phyloP scores from a whole-genome alignment of 2,113 vertebrate genomes.

The Corythornis madagascariensis region DNA sequence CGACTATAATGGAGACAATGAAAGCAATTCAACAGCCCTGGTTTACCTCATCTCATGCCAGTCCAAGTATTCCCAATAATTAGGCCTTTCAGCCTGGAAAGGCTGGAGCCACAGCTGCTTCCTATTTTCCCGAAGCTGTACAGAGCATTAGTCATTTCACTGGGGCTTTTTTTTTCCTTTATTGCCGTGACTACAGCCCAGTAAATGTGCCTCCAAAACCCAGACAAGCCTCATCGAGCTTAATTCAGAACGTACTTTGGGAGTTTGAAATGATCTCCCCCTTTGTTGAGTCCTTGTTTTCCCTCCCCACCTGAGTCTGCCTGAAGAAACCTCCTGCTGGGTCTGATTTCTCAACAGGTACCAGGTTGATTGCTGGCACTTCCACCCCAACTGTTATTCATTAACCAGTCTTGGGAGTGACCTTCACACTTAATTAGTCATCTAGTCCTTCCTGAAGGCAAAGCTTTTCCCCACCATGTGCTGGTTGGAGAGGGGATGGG shows the following conservation, averaged over 20 bases:
- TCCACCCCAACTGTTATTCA: slow-evolving; percentile 10
- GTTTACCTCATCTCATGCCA: slow-evolving; percentile 47
- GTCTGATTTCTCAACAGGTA: background rate
- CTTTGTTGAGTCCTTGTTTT: background rate
- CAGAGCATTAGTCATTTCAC: slow-evolving; percentile 61
- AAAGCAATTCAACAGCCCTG: slow-evolving; percentile 30
- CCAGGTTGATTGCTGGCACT: background rate
- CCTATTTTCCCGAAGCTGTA: slow-evolving; percentile 49
- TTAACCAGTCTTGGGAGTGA: slow-evolving; percentile 37
- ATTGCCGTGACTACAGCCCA: slow-evolving; percentile 18
- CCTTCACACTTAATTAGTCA: slow-evolving; percentile 43
- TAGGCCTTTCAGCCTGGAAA: slow-evolving; percentile 62
- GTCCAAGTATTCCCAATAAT: slow-evolving; percentile 61
- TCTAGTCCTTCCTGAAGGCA: background rate
- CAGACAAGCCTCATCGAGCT: slow-evolving; percentile 9
- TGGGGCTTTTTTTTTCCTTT: background rate
- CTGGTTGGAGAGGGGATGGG: background rate
- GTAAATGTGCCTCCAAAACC: background rate
- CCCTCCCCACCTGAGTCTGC: background rate
- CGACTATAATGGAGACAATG: background rate
- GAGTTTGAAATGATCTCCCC: background rate
- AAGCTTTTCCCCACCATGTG: background rate
- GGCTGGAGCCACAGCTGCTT: slow-evolving; percentile 63
- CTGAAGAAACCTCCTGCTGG: background rate
- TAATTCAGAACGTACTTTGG: background rate